Percentiles rank a stretch among this genome's conserved stretches.
Conservation (phyloP, 1,140 invertebrate species). For the Drosophila gunungcola region DNA sequence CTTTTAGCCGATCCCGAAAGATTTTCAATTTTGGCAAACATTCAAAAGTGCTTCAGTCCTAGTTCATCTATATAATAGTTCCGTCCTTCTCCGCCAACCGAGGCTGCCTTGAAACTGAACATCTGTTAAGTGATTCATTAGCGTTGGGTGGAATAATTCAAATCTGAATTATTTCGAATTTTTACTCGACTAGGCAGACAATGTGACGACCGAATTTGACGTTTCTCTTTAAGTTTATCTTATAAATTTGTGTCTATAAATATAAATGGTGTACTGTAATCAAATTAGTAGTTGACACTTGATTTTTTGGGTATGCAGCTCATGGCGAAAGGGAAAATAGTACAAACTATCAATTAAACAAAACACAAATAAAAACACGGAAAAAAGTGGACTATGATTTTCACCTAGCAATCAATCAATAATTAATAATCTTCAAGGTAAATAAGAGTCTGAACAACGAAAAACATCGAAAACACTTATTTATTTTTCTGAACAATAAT, state of each 20-base stretch:
- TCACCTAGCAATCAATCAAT: background rate
- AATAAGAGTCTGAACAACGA: background rate
- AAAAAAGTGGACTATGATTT: slow-evolving; percentile 31
- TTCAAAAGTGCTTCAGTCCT: slow-evolving; percentile 61
- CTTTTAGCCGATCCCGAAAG: slow-evolving; percentile 15
- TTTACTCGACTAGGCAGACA: slow-evolving; percentile 56
- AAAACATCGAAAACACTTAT: background rate
- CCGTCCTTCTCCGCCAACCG: slow-evolving; percentile 8
- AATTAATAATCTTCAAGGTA: background rate
- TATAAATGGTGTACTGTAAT: slow-evolving; percentile 50
- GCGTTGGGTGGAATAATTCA: slow-evolving; percentile 44
- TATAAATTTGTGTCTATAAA: slow-evolving; percentile 49
- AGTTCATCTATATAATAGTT: slow-evolving; percentile 47
- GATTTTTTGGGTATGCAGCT: slow-evolving; percentile 17
- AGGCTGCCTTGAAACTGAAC: slow-evolving; percentile 44
- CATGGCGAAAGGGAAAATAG: background rate
- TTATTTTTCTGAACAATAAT: too few relatives aligned
- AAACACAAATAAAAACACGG: slow-evolving; percentile 36
- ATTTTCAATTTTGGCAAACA: slow-evolving; percentile 56
- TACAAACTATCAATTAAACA: background rate
- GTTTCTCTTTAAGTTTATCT: slow-evolving; percentile 40
- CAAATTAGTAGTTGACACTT: slow-evolving; percentile 52
- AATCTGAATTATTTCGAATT: slow-evolving; percentile 56
- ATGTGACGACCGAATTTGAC: slow-evolving; percentile 60
- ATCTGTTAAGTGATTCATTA: slow-evolving; percentile 81